Base-by-base conservation (phyloP, 2,113 vertebrate genomes). In the Sylvia atricapilla region DNA sequence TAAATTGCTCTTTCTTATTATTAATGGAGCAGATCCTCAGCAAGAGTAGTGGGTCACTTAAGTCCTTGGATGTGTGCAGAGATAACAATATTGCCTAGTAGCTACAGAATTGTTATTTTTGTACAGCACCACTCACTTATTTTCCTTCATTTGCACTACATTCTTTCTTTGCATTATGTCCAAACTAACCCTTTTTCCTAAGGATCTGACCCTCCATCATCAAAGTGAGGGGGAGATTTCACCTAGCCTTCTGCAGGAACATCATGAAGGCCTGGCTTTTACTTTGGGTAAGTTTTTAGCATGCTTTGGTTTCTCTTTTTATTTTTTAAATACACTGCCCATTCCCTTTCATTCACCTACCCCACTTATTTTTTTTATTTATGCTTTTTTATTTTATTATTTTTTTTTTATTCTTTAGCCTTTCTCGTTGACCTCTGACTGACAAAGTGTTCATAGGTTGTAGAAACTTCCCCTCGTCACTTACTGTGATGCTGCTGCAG, bases 1-100 rank as follows among this genome's bases (percentile, higher is more conserved):
- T 87, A 87, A 96, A 94, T 88, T 78, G 80, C 72, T 92, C 90
- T 86, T 96, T 93, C 90, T 90, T 91, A 87, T 91, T 97, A 92
- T 87, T 94, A 92, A 94, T 84, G 91, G 89, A 90, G 68, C 80
- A 81, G 44, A 91, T 95, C 79, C 78, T 90, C 90, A 91, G 89
- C 87, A 55, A 66, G 88, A 69, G 56, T 72, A 94, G 88, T 55
- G 85, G 87, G 93, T 87, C 89, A 96, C 63, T 90, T 75, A 91
- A 92, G 87, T 78, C 79, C 94, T 88, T 69, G 89, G 67, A 96
- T 87, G 52, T 90, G 90, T 86, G 78, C 78, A 86, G 90, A 86
- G 73, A 92, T 68, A 76, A 93, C 88, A 95, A 93, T 90, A 72
- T 96, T 95, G 56, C 80, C 79, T 95, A 93, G 69, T 9, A 93